Base-by-base conservation (phyloP, 2,888 invertebrate species). In the Rhaphigaster nebulosa region DNA sequence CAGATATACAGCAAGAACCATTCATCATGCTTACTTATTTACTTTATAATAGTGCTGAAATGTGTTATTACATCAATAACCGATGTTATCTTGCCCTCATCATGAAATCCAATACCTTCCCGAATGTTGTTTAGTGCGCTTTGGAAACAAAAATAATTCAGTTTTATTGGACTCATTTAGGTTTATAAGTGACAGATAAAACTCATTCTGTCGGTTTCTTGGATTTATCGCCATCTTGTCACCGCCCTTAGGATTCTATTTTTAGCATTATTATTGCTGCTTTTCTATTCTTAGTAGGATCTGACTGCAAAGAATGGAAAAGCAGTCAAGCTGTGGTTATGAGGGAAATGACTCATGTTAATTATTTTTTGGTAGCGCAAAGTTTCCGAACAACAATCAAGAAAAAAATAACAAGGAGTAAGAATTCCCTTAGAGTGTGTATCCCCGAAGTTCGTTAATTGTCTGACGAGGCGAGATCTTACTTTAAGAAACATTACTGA, bases 361-460 rank as follows among this genome's bases (percentile, higher is more conserved):
- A 70, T 70, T 34, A 29, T 1, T 4, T 70, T 15, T 34, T 70
- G 34, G 65, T 0, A 34, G 23, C 70, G 20, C 34, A 70, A 6
- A 34, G 18, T 70, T 34, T 18, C 20, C 34, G 20, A 34, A 34
- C 34, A 70, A 20, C 70, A 70, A 70, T 70, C 92, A 90, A 90
- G 90, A 92, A 76, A 29, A 80, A 91, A 52, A 56, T 38, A 50
- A 56, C 60, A 88, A 88, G 50, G 88, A 0, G 29, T 52, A 34
- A 60, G 88, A 29, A 60, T 88, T 34, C 38, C 52, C 23, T 20
- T 34, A 88, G 60, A 60, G 54, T 41, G 87, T 88, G 88, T 34
- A 56, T 41, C 88, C 38, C 15, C 2, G 1, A 60, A 88, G 45
- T 88, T 88, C 4, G 41, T 60, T 88, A 88, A 88, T 88, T 88